These are phyloP conservation scores for Takifugu flavidus DNA, from an alignment of 2,113 vertebrate genomes.

Conservation along the genomic window DNA sequence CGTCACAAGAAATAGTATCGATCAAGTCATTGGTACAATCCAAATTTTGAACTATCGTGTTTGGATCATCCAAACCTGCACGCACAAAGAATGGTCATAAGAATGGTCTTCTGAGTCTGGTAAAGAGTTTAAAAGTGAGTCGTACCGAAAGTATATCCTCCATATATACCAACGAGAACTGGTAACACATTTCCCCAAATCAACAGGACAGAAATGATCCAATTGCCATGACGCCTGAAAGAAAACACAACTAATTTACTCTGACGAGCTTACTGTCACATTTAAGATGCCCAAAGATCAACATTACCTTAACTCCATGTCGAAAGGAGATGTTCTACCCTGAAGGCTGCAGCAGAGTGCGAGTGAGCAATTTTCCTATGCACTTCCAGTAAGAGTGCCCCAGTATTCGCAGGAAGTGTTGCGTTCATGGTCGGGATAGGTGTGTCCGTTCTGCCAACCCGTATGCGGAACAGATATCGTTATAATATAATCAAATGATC, in stretches of 20 bases:
- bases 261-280: background rate
- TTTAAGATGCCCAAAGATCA: background rate
- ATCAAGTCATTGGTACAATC: constrained; percentile 41
- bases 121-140: too few species aligned
- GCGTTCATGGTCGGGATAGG: constrained; percentile 2
- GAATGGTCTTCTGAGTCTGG: too few species aligned
- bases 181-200: background rate
- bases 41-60: background rate
- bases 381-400: too few species aligned
- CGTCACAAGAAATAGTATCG: constrained; percentile 18
- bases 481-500: too few species aligned
- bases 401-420: constrained; percentile 28
- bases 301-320: background rate
- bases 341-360: too few species aligned
- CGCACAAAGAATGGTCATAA: background rate
- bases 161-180: constrained; percentile 6
- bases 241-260: background rate
- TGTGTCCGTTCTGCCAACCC: background rate
- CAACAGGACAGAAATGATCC: background rate
- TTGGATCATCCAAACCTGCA: background rate
- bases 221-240: background rate
- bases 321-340: background rate
- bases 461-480: background rate
- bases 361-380: background rate
- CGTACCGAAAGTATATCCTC: too few species aligned